A percentile compares a stretch with the other conserved stretches of the same genome.
Evolutionary conservation across 2,797 vertebrate species (phyloP).

Genomic region (Malurus splendens): DNA sequence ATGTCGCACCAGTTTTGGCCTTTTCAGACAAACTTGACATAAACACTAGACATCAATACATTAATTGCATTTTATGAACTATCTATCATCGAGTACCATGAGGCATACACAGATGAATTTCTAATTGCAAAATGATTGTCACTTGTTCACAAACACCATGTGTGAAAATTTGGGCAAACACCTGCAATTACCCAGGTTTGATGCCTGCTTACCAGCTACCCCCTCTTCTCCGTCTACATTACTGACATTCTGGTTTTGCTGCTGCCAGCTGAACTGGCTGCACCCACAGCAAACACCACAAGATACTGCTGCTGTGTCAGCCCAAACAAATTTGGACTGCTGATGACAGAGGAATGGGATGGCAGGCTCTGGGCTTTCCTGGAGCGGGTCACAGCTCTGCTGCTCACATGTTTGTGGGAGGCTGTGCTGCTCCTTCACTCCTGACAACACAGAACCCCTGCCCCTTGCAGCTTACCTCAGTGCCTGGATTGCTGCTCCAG

Average conservation of each 20-base stretch:
- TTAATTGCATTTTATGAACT: background rate
- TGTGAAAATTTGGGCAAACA: background rate
- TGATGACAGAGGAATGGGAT: background rate
- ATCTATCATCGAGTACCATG: background rate
- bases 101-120: background rate
- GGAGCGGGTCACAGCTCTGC: background rate
- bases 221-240: background rate
- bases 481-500: background rate
- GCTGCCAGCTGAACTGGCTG: background rate
- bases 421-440: background rate
- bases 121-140: background rate
- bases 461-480: accelerated
- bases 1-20: background rate
- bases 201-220: background rate
- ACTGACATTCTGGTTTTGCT: background rate
- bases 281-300: background rate
- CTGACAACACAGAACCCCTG: background rate
- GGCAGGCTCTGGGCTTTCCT: background rate
- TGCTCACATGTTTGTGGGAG: background rate
- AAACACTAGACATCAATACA: background rate
- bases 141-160: background rate
- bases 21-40: background rate
- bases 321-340: background rate
- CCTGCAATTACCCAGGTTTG: background rate
- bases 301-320: accelerated